A percentile compares a stretch with the other conserved stretches of the same genome.
Conservation (phyloP, 2,797 vertebrate species). For the Octomys mimax region DNA sequence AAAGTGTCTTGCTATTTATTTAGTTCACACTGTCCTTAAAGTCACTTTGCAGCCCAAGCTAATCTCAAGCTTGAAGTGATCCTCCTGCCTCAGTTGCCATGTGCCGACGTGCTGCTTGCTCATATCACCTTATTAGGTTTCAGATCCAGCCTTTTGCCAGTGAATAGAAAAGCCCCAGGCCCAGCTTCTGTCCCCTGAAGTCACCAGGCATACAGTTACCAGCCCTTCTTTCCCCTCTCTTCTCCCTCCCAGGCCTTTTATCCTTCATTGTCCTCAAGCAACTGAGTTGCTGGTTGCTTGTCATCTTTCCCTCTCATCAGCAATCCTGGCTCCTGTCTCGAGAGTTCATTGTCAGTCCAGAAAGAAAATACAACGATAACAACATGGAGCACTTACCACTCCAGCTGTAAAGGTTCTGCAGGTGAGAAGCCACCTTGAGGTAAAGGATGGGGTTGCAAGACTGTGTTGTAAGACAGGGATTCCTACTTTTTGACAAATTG, state of each 20-base stretch:
- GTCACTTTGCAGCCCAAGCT: background rate
- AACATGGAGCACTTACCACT: background rate
- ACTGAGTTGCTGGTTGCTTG: background rate
- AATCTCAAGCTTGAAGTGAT: background rate
- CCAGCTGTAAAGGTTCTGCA: background rate
- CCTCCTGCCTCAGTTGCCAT: background rate
- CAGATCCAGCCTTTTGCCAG: background rate
- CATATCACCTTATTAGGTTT: background rate
- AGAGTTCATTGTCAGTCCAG: background rate
- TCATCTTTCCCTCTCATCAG: background rate
- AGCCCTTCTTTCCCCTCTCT: too few relatives aligned
- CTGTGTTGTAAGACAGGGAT: background rate
- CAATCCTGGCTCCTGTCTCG: background rate
- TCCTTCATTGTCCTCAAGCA: background rate
- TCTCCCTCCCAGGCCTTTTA: background rate
- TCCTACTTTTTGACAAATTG: background rate
- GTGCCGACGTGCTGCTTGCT: background rate
- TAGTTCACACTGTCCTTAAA: background rate
- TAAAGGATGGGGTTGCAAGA: background rate
- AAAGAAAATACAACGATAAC: background rate
- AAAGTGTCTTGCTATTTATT: background rate
- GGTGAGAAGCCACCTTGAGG: background rate
- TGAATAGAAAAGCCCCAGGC: background rate
- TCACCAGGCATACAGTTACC: background rate
- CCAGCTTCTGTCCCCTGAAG: background rate